Conservation (phyloP, 2,113 vertebrate genomes). For the Circaetus cinerascens region DNA sequence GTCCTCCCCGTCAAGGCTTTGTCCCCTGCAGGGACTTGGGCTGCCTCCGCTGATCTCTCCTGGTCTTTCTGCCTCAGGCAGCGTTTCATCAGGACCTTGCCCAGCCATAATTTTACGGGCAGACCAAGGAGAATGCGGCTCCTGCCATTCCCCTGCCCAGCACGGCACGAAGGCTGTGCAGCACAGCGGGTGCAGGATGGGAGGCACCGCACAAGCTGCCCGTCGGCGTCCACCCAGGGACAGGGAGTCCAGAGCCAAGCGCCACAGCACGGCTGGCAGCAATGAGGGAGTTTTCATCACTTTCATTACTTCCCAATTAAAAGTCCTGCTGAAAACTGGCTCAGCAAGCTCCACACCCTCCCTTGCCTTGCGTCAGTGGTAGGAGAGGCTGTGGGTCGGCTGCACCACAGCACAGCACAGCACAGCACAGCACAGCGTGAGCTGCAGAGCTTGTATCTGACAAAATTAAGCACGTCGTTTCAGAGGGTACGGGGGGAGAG, state of each 20-base stretch:
- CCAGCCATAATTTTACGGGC: not conserved
- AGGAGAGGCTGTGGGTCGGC: not conserved
- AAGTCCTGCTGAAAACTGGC: not conserved
- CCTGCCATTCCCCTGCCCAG: not conserved
- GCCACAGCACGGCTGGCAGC: accelerated
- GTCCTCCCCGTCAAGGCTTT: not conserved
- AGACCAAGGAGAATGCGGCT: accelerated
- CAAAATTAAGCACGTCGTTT: not conserved
- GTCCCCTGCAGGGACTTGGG: not conserved
- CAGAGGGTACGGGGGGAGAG: not conserved
- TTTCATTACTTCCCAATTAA: not conserved
- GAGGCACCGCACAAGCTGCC: not conserved
- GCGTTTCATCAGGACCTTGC: accelerated
- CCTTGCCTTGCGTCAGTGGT: not conserved
- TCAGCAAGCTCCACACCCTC: not conserved
- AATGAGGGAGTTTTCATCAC: not conserved
- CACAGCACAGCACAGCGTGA: not conserved
- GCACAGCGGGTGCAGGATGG: accelerated
- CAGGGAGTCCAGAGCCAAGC: accelerated
- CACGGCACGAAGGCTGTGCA: not conserved
- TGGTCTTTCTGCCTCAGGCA: not conserved
- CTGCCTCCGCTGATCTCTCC: not conserved
- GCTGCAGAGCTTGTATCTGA: not conserved
- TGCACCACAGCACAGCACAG: not conserved
- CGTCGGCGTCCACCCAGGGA: not conserved